Evolutionary conservation across 1,140 invertebrate species (phyloP), one percentile per base, ranked within the genome.

Genomic region (Ridgeia piscesae): DNA sequence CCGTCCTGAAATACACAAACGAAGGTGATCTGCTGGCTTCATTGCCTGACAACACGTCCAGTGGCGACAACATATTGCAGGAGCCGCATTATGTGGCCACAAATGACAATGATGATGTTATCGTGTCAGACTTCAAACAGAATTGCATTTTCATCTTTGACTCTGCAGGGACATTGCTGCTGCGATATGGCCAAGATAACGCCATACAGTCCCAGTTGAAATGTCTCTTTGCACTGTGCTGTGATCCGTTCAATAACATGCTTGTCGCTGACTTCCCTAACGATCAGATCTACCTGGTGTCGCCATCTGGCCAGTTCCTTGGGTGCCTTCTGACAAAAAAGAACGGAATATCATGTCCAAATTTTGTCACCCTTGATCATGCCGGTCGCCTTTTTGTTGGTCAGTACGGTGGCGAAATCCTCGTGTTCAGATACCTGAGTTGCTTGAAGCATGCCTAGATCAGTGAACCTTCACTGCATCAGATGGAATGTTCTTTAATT

Each of bases 211-310:
- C 34, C 33, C 50, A 34, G n/a, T 88, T 92, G 88, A 92, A 92
- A 42, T 92, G 91, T 88, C 91, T 77, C 17, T 92, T 77, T 33
- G 48, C 91, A 33, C 48, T 92, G 33, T 92, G 91, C 91, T 92
- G 91, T 88, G 91, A 92, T 42, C 91, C 91, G 8, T 92, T 92
- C 91, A 92, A 88, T 88, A 92, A 92, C 34, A 92, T 92, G 31
- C 58, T 92, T 33, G 88, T 92, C n/a, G 91, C 91, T 17, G 91
- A 92, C 35, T 92, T 92, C 48, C 50, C 91, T 14, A 92, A 88
- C 34, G 77, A 92, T 88, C 33, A 34, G 33, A 89, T 92, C 88
- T 77, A 92, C 88, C 91, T 92, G 11, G 42, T 92, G 42, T 92
- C 91, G 33, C 34, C 33, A 34, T 88, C 48, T 77, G 91, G 91